These are phyloP conservation scores for Bradypodion ventrale DNA, from an alignment of 2,797 vertebrate genomes.

Conservation along the genomic window DNA sequence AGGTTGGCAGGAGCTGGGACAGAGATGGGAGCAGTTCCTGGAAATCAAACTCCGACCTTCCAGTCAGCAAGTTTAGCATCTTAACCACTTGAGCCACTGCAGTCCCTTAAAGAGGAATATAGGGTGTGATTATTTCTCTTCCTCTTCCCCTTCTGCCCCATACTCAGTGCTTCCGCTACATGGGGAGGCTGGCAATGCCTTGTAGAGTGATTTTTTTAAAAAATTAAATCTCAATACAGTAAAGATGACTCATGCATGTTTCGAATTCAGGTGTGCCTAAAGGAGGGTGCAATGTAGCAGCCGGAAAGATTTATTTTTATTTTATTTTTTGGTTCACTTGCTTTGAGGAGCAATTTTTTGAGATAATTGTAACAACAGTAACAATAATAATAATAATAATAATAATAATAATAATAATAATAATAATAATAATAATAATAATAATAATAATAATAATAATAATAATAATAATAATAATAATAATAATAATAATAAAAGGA, in stretches of 20 bases:
- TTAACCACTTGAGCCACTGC: too few species aligned
- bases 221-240: neutral
- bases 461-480: too few species aligned
- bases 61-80: too few species aligned
- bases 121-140: neutral
- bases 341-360: neutral
- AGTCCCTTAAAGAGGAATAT: neutral
- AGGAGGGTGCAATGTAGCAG: neutral
- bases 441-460: too few species aligned
- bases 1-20: too few species aligned
- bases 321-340: neutral
- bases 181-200: slow-evolving; percentile 23
- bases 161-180: neutral
- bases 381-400: too few species aligned
- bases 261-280: neutral
- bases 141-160: neutral
- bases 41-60: too few species aligned
- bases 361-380: neutral
- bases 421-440: too few species aligned
- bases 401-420: too few species aligned
- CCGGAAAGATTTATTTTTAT: too few species aligned
- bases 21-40: too few species aligned
- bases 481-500: too few species aligned
- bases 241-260: neutral
- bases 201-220: neutral